These are phyloP conservation scores for Menura novaehollandiae DNA, from an alignment of 2,113 vertebrate genomes.

Conservation along the genomic window DNA sequence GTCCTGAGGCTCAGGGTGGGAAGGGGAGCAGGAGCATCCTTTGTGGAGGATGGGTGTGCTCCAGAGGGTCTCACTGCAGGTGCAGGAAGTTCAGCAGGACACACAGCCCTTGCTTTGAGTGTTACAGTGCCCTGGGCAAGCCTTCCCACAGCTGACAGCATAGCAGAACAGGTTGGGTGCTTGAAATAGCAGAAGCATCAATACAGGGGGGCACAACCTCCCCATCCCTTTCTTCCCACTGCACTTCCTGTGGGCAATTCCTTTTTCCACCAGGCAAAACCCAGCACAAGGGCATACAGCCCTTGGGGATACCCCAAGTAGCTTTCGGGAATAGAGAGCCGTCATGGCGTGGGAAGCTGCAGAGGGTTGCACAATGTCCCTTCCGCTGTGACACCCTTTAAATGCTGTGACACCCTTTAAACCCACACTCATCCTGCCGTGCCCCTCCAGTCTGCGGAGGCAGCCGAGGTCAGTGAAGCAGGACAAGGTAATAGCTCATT, in stretches of 20 bases:
- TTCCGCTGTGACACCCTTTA: slow-evolving; percentile 24
- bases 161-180: background rate
- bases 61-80: background rate
- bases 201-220: background rate
- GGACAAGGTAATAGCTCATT: background rate
- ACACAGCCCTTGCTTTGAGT: background rate
- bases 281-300: fast-evolving
- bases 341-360: fast-evolving
- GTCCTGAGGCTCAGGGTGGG: background rate
- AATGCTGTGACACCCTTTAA: slow-evolving; percentile 30
- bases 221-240: background rate
- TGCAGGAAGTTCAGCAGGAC: background rate
- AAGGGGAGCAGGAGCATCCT: background rate
- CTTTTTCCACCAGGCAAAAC: background rate
- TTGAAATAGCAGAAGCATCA: background rate
- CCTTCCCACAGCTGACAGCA: background rate
- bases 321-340: background rate
- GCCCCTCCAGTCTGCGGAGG: background rate
- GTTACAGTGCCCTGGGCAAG: background rate
- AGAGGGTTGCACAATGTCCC: background rate
- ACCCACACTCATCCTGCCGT: fast-evolving
- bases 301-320: background rate
- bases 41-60: fast-evolving
- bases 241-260: background rate
- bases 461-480: fast-evolving